These are phyloP conservation scores for Botrylloides violaceus DNA, from an alignment of 23 tunicate genomes.

Conservation along the genomic window DNA sequence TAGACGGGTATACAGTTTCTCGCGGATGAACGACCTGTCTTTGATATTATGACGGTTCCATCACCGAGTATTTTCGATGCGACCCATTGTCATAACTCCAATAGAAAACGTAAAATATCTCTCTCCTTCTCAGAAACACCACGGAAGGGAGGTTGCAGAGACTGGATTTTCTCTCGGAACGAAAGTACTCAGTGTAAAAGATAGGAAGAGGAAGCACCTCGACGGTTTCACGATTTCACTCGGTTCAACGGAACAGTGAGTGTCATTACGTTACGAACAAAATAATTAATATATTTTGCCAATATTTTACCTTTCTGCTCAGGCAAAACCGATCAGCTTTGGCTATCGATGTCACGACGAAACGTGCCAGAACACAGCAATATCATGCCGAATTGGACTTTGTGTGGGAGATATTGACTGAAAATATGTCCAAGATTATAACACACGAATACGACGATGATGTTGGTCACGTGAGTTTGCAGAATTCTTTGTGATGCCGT, in stretches of 20 bases:
- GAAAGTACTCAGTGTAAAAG: conserved; percentile 14
- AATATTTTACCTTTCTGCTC: neutral
- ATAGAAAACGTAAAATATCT: too few relatives aligned
- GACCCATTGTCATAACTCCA: too few relatives aligned
- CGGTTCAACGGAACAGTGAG: conserved; percentile 1
- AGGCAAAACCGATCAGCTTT: conserved; percentile 33
- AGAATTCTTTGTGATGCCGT: neutral
- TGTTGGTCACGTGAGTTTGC: neutral
- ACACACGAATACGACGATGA: neutral
- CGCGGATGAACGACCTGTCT: too few relatives aligned
- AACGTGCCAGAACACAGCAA: conserved; percentile 40
- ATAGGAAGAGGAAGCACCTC: conserved; percentile 4
- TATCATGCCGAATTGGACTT: conserved; percentile 68
- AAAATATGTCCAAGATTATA: conserved; percentile 35
- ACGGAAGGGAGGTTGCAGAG: neutral
- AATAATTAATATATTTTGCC: too few relatives aligned
- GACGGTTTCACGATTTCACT: conserved; percentile 18
- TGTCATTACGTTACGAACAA: too few relatives aligned
- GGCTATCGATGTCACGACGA: conserved; percentile 25
- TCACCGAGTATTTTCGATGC: too few relatives aligned
- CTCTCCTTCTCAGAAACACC: conserved; percentile 3
- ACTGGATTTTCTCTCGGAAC: conserved; percentile 12
- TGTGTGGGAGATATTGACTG: conserved; percentile 54
- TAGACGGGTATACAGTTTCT: too few relatives aligned
- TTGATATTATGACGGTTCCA: too few relatives aligned